Percentiles rank a stretch among this genome's conserved stretches.
Conservation (phyloP, 2,797 vertebrate genomes). For the Danio choprae region DNA sequence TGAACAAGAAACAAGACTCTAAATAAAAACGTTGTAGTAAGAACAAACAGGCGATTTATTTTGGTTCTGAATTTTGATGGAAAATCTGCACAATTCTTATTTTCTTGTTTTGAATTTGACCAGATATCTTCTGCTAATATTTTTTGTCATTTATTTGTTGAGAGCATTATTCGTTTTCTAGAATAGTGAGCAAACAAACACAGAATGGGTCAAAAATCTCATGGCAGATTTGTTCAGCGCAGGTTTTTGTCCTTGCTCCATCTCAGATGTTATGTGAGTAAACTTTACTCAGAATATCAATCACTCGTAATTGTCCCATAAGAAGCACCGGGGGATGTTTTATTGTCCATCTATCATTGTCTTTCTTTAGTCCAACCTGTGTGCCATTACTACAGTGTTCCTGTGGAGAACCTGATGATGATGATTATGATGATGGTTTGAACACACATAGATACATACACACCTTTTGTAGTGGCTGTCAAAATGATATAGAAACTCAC, state of each 20-base stretch:
- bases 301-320: constrained; percentile 80
- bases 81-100: neutral
- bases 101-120: neutral
- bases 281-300: constrained; percentile 75
- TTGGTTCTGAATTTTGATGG: neutral
- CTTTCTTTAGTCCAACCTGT: constrained; percentile 53
- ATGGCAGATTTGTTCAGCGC: neutral
- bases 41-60: neutral
- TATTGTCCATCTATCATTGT: constrained; percentile 74
- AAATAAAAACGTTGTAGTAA: too few species aligned
- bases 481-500: constrained; percentile 11
- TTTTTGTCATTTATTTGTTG: neutral
- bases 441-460: constrained; percentile 12
- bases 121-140: neutral
- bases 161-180: neutral
- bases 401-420: constrained; percentile 30
- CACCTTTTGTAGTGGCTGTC: constrained; percentile 7
- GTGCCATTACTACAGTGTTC: constrained; percentile 10
- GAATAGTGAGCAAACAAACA: neutral
- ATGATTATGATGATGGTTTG: neutral
- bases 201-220: neutral
- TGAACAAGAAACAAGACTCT: too few species aligned
- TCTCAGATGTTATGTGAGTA: constrained; percentile 52
- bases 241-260: constrained; percentile 3
- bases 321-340: constrained; percentile 73